A percentile compares a stretch with the other conserved stretches of the same genome.
Conservation (phyloP, 2,797 vertebrate genomes). For the Chiropotes sagulatus region DNA sequence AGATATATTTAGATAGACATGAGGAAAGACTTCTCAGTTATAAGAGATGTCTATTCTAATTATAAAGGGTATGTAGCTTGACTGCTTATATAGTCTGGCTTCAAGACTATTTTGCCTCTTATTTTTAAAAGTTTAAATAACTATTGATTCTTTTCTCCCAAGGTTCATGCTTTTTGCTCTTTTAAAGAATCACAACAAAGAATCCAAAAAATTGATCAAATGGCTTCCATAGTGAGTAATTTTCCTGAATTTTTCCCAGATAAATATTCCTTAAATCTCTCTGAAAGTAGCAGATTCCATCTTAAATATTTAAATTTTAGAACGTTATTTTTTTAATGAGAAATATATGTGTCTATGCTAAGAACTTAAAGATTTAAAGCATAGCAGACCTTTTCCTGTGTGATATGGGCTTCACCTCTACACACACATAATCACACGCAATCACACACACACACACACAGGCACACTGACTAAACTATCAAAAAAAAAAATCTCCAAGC, state of each 20-base stretch:
- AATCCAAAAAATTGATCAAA: background rate
- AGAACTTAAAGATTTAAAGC: background rate
- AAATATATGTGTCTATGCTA: background rate
- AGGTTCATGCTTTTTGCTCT: background rate
- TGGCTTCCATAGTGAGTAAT: background rate
- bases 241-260: background rate
- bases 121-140: conserved; percentile 42
- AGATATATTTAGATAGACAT: conserved; percentile 49
- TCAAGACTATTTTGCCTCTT: conserved; percentile 31
- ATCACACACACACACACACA: background rate
- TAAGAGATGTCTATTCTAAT: conserved; percentile 12
- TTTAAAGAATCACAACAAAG: background rate
- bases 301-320: conserved; percentile 8
- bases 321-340: conserved; percentile 5
- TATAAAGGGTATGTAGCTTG: background rate
- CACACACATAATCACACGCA: background rate
- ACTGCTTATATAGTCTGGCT: background rate
- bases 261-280: background rate
- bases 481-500: background rate
- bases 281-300: background rate
- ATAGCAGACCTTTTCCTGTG: background rate
- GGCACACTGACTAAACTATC: background rate
- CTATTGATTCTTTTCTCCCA: background rate
- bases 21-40: conserved; percentile 33
- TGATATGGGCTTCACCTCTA: background rate